These are phyloP conservation scores for Eulacestoma nigropectus DNA, from an alignment of 2,113 vertebrate genomes.

Conservation along the genomic window DNA sequence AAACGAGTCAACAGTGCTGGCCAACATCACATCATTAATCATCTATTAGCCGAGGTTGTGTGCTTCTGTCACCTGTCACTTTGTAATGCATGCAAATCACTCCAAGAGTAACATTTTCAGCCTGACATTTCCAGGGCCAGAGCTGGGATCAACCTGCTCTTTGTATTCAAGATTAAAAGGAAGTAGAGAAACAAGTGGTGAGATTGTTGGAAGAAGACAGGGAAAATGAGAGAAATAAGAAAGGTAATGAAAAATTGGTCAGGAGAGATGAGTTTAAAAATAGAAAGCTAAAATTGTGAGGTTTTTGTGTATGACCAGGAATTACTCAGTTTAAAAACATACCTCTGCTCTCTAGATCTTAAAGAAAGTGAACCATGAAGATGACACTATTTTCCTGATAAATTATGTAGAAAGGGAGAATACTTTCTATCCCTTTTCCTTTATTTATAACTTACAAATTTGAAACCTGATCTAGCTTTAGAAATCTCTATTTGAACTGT, in stretches of 20 bases:
- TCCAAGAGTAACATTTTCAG: slow-evolving; percentile 63
- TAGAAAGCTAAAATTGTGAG: background rate
- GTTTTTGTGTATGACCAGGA: background rate
- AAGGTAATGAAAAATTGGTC: background rate
- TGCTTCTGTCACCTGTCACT: slow-evolving; percentile 69
- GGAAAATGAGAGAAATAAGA: background rate
- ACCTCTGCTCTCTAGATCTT: background rate
- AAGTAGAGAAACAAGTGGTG: background rate
- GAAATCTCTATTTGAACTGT: background rate
- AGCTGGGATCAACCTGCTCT: slow-evolving; percentile 47
- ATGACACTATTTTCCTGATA: background rate
- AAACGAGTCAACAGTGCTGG: slow-evolving; percentile 52
- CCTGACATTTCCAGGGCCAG: slow-evolving; percentile 65
- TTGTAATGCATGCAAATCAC: slow-evolving; percentile 71
- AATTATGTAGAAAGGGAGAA: background rate
- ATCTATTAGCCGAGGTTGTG: slow-evolving; percentile 66
- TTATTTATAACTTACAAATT: background rate
- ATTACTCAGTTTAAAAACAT: background rate
- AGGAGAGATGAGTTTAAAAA: background rate
- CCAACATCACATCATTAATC: slow-evolving; percentile 73
- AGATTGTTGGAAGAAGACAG: background rate
- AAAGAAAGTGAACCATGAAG: background rate
- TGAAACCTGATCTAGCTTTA: background rate
- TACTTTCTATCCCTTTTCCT: background rate
- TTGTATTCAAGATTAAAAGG: slow-evolving; percentile 35